These are phyloP conservation scores for Sakesphorus luctuosus DNA, from an alignment of 2,113 vertebrate genomes.

Conservation along the genomic window DNA sequence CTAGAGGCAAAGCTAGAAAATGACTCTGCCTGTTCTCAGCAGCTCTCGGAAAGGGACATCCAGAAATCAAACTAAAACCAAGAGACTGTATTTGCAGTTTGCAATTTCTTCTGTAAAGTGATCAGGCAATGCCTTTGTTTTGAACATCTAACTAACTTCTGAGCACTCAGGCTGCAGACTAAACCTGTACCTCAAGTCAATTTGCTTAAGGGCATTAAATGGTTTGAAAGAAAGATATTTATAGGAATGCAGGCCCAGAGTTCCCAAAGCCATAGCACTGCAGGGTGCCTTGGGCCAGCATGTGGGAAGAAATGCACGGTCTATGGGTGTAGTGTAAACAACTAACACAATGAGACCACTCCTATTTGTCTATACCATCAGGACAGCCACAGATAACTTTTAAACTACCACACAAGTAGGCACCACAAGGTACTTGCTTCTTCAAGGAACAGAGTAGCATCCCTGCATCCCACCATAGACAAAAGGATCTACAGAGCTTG, in stretches of 20 bases:
- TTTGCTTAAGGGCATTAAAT: neutral
- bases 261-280: neutral
- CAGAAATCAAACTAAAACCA: neutral
- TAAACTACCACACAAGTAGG: neutral
- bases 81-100: neutral
- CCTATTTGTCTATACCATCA: neutral
- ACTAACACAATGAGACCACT: neutral
- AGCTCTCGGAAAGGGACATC: neutral
- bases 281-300: neutral
- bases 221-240: neutral
- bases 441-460: neutral
- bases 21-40: neutral
- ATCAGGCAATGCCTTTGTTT: neutral
- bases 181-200: neutral
- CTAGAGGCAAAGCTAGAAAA: neutral
- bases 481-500: neutral
- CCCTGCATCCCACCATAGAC: neutral
- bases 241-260: neutral
- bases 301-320: fast-evolving
- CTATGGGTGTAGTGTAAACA: neutral
- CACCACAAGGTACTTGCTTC: neutral
- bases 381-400: neutral
- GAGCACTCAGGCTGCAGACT: neutral
- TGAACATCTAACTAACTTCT: neutral
- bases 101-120: neutral